A percentile compares a stretch with the other conserved stretches of the same genome.
These are phyloP conservation scores for Planiliza haematocheilus DNA, from an alignment of 2,113 vertebrate genomes.

Conservation along the genomic window DNA sequence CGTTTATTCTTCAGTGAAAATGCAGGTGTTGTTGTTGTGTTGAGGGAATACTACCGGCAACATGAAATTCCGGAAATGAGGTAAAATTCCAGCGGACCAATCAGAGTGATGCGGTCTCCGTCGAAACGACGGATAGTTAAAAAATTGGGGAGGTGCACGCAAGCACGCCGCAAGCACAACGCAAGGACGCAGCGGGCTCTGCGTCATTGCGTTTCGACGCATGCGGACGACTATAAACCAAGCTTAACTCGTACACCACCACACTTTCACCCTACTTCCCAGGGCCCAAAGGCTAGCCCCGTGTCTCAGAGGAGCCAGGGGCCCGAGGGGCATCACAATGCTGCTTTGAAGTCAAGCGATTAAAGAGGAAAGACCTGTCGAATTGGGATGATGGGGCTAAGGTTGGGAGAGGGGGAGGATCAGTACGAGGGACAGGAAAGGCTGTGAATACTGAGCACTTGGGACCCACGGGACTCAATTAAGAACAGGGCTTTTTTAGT, in stretches of 20 bases:
- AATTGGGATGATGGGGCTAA: conserved; percentile 70
- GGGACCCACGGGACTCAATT: conserved; percentile 79
- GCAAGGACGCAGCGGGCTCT: too few relatives aligned
- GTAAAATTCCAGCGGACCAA: too few relatives aligned
- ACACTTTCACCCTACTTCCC: conserved; percentile 66
- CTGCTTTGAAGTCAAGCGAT: conserved; percentile 78
- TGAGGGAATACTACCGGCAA: too few relatives aligned
- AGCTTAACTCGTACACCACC: conserved; percentile 41
- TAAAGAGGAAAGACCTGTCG: conserved; percentile 79
- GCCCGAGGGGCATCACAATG: conserved; percentile 61
- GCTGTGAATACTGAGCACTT: conserved; percentile 69
- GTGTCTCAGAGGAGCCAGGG: conserved; percentile 56
- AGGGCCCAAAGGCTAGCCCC: conserved; percentile 62
- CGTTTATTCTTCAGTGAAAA: too few relatives aligned
- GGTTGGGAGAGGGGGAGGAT: conserved; percentile 66
- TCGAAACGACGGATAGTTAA: too few relatives aligned
- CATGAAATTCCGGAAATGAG: too few relatives aligned
- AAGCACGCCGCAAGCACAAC: too few relatives aligned
- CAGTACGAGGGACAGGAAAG: conserved; percentile 73
- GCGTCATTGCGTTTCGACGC: too few relatives aligned
- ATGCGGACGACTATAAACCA: too few relatives aligned
- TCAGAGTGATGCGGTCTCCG: too few relatives aligned
- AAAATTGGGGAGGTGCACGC: too few relatives aligned
- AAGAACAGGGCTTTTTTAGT: conserved; percentile 72
- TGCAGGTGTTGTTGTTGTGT: too few relatives aligned